Conservation (phyloP, 2,797 vertebrate genomes). For the Darevskia nairensis region DNA sequence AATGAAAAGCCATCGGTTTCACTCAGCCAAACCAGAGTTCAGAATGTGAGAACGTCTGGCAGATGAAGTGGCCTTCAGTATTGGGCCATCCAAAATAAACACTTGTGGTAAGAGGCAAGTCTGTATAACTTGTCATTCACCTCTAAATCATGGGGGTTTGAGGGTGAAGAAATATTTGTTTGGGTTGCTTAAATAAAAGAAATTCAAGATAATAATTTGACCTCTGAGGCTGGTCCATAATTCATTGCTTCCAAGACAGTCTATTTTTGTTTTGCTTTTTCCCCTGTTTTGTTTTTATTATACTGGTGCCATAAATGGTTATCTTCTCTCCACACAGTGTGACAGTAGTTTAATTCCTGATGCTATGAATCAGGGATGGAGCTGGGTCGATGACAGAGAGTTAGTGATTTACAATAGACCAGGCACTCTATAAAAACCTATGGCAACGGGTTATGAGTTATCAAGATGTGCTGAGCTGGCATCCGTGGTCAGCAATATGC, state of each 20-base stretch:
- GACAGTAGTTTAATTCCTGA: slow-evolving; percentile 69
- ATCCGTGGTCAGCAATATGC: slow-evolving; percentile 66
- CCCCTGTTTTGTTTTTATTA: slow-evolving; percentile 29
- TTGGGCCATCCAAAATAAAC: slow-evolving; percentile 33
- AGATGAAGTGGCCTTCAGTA: background rate
- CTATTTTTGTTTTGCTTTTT: slow-evolving; percentile 54
- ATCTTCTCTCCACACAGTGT: slow-evolving; percentile 52
- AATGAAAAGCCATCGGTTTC: background rate
- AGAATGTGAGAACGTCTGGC: background rate
- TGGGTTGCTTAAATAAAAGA: slow-evolving; percentile 50
- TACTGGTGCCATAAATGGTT: slow-evolving; percentile 50
- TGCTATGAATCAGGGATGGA: slow-evolving; percentile 68
- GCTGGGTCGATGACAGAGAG: slow-evolving; percentile 63
- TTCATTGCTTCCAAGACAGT: slow-evolving; percentile 43
- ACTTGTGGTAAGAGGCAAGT: slow-evolving; percentile 31
- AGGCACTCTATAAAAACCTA: slow-evolving; percentile 74
- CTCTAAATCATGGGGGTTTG: slow-evolving; percentile 22
- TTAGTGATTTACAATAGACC: slow-evolving; percentile 72
- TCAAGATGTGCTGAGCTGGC: slow-evolving; percentile 76
- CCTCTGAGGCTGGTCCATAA: slow-evolving; percentile 22
- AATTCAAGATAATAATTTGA: slow-evolving; percentile 51
- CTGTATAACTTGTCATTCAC: background rate
- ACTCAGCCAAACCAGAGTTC: background rate
- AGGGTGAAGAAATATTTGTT: slow-evolving; percentile 10
- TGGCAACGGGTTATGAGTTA: slow-evolving; percentile 70